Evolutionary conservation across 2,113 vertebrate genomes (phyloP).

Genomic region (Coptodon rendalli): DNA sequence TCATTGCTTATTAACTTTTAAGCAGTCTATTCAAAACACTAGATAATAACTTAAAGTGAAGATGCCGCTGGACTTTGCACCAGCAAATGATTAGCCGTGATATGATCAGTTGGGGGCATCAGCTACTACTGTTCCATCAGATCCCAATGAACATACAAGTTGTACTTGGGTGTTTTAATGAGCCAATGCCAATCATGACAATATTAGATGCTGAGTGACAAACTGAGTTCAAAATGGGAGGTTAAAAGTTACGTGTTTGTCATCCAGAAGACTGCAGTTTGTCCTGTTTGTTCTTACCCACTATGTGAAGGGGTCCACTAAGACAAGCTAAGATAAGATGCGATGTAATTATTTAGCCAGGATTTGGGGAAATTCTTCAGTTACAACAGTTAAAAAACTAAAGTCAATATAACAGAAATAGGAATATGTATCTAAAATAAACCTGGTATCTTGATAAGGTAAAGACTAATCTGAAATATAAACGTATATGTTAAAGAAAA

Average conservation of each 20-base stretch:
- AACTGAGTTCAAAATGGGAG: neutral
- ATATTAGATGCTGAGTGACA: neutral
- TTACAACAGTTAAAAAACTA: neutral
- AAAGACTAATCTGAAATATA: neutral
- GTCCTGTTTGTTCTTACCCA: neutral
- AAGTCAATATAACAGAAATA: neutral
- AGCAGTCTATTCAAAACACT: neutral
- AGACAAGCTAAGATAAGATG: neutral
- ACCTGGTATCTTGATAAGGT: neutral
- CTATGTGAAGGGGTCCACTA: neutral
- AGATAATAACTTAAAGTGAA: neutral
- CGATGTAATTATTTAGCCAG: neutral
- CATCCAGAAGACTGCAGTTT: neutral
- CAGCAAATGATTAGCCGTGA: neutral
- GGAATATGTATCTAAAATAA: neutral
- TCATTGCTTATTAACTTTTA: neutral
- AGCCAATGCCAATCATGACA: neutral
- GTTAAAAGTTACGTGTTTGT: neutral
- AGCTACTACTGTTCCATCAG: rapidly evolving
- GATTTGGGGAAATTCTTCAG: neutral
- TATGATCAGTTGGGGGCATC: neutral
- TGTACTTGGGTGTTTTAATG: neutral
- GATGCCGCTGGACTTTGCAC: neutral
- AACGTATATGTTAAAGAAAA: neutral
- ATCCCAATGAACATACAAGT: neutral